Base-by-base conservation (phyloP, 2,113 vertebrate species). In the Rhinoderma darwinii region DNA sequence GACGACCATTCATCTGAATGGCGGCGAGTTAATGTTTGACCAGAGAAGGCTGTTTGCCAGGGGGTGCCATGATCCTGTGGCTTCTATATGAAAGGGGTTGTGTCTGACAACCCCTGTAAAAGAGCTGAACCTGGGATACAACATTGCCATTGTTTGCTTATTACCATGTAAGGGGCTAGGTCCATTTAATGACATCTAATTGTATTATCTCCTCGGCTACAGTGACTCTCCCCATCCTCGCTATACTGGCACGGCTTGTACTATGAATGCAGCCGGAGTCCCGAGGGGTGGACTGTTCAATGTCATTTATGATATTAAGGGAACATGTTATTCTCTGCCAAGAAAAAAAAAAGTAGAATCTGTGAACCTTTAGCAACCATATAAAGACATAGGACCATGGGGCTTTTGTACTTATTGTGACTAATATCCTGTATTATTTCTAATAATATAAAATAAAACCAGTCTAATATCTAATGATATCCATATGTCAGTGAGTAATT, bases 391-490 rank as follows among this genome's bases (percentile, higher is more conserved):
- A 25, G 44, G 22, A 47, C 41, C 32, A 44, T 7, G 41, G 73
- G 22, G 73, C 39, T 44, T 14, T 27, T 44, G 8, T 7, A 75
- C 73, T 43, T 41, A 72, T 25, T 41, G 68, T 72, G 68, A 72
- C 68, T 72, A 72, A 72, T 72, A 72, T 72, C 68, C 68, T 72
- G 37, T 22, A 15, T 15, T 47, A 75, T 39, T 75, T 75, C 41
- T 75, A 44, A 44, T 27, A 75, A 15, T 27, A 43, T 37, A 72
- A 72, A 72, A 25, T 39, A 74, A 14, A 74, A 39, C 68, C 20
- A 72, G 68, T 22, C 20, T n/a, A 39, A 25, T 39, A n/a, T 73
- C 17, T 41, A 37, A 73, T 39, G 20, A 73, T 41, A 73, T 73
- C 70, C 70, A 25, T 41, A 41, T 73, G 20, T 72, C 35, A 39